These are phyloP conservation scores for Scolanthus callimorphus DNA, from an alignment of 92 coral and sea anemone genomes.

Conservation along the genomic window DNA sequence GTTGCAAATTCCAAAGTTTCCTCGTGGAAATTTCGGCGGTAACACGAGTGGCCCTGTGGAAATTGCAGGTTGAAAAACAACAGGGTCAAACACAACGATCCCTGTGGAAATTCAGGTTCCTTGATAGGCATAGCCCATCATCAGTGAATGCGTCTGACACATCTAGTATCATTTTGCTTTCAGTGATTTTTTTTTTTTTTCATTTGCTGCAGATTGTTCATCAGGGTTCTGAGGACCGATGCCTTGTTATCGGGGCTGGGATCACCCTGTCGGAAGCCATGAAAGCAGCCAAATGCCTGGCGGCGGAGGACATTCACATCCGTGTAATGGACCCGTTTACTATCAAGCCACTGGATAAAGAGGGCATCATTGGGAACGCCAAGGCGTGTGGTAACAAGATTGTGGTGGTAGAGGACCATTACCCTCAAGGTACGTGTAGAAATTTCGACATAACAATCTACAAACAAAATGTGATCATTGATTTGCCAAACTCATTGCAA, in stretches of 20 bases:
- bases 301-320: constrained; percentile 39
- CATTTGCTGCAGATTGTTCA: constrained; percentile 59
- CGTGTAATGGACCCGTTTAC: constrained; percentile 92
- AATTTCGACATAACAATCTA: too few relatives aligned
- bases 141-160: too few relatives aligned
- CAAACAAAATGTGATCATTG: too few relatives aligned
- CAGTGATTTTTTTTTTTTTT: neutral
- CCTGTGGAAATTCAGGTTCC: too few relatives aligned
- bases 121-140: too few relatives aligned
- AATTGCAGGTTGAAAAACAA: too few relatives aligned
- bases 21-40: too few relatives aligned
- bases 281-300: constrained; percentile 83
- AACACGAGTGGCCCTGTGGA: too few relatives aligned
- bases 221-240: constrained; percentile 47
- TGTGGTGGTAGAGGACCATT: constrained; percentile 94
- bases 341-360: constrained; percentile 84
- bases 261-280: constrained; percentile 83
- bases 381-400: constrained; percentile 75
- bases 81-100: too few relatives aligned
- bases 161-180: too few relatives aligned
- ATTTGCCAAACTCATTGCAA: too few relatives aligned
- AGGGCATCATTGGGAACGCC: constrained; percentile 64
- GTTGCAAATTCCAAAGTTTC: too few relatives aligned
- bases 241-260: constrained; percentile 84
- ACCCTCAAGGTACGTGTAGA: constrained; percentile 64